phyloP scores from a whole-genome alignment of 2,113 vertebrate genomes.

The Myotis lucifugus region DNA sequence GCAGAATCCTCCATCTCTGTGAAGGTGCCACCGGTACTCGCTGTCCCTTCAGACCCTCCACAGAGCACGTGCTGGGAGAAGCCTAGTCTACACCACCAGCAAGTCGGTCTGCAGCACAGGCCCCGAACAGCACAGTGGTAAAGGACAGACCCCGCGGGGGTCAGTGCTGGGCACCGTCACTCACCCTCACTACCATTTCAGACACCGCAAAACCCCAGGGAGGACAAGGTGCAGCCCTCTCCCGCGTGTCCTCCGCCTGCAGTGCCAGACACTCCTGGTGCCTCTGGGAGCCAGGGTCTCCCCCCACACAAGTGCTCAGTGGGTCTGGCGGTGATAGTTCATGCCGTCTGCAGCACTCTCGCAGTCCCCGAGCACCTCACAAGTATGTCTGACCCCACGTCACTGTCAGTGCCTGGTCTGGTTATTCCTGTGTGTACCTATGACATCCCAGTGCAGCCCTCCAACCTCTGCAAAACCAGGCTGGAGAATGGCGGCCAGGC shows the following conservation, averaged over 20 bases:
- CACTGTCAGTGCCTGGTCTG: not conserved
- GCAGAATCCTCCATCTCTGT: not conserved
- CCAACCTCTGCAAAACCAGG: not conserved
- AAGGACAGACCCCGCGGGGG: not conserved
- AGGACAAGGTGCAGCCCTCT: not conserved
- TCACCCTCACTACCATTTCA: not conserved
- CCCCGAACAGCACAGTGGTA: not conserved
- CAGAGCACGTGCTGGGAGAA: rapidly evolving
- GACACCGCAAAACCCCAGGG: not conserved
- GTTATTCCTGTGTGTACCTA: not conserved
- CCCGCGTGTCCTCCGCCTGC: not conserved
- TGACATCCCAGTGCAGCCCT: rapidly evolving
- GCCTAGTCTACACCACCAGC: not conserved
- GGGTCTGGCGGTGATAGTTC: not conserved
- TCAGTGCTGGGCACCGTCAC: not conserved
- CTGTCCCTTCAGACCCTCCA: not conserved
- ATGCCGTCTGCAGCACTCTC: not conserved
- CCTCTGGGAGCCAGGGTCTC: not conserved
- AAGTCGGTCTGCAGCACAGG: not conserved
- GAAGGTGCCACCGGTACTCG: not conserved
- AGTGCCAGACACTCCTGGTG: rapidly evolving
- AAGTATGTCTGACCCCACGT: not conserved
- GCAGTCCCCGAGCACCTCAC: not conserved
- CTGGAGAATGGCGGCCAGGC: not conserved
- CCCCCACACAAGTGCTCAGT: not conserved